Evolutionary conservation across 2,797 vertebrate species (phyloP).

Genomic region (Thaleichthys pacificus): DNA sequence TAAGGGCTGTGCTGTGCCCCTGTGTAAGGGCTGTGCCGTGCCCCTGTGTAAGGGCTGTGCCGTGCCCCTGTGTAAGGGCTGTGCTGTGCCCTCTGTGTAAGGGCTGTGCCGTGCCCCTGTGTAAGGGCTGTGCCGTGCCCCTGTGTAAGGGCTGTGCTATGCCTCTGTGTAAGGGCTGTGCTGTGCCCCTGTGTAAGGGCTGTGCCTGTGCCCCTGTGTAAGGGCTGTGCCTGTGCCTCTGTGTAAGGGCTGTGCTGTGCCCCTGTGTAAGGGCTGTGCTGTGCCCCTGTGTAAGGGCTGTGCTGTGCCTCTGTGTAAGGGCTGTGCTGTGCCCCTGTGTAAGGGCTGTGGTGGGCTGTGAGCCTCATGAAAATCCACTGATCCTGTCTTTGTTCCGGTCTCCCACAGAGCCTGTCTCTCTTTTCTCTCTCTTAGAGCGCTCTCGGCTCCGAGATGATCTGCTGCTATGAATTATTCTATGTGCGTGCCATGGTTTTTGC

Average conservation of each 20-base stretch:
- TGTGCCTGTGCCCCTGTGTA: no score
- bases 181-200: no score
- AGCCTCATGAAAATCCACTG: neutral
- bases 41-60: neutral
- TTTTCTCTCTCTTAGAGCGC: neutral
- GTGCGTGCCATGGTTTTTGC: neutral
- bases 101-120: neutral
- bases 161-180: neutral
- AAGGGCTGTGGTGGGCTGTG: neutral
- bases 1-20: neutral
- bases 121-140: neutral
- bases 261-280: neutral
- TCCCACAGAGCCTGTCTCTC: slow-evolving; percentile 2
- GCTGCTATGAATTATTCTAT: neutral
- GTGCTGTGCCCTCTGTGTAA: no score
- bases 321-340: neutral
- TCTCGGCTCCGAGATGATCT: neutral
- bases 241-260: neutral
- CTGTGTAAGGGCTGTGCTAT: no score
- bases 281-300: neutral
- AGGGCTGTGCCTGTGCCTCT: neutral
- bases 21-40: neutral
- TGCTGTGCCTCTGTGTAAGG: neutral
- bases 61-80: no score
- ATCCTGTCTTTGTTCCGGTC: slow-evolving; percentile 5